Evolutionary conservation across 2,888 invertebrate species (phyloP).

Genomic region (Clepsis dumicolana): DNA sequence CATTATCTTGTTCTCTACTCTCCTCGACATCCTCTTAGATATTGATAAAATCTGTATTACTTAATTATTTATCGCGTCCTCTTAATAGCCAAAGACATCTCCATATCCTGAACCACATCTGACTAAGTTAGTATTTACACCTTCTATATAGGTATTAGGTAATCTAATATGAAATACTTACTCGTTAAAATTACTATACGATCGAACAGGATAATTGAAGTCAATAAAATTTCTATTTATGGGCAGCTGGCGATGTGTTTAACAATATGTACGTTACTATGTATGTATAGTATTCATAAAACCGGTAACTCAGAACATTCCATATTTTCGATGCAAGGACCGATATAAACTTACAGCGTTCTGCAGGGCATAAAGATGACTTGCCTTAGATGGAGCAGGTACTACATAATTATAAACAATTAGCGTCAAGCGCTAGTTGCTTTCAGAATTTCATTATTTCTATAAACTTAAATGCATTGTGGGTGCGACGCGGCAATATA

Average conservation of each 20-base stretch:
- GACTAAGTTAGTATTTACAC: too few species aligned
- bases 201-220: constrained; percentile 6
- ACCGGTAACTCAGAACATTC: constrained; percentile 14
- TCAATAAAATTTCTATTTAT: constrained; percentile 1
- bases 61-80: too few species aligned
- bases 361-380: constrained; percentile 57
- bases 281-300: constrained; percentile 12
- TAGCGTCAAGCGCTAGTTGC: constrained; percentile 61
- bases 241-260: constrained; percentile 29
- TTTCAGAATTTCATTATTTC: constrained; percentile 58
- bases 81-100: too few species aligned
- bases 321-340: constrained; percentile 42
- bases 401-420: constrained; percentile 65
- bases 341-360: constrained; percentile 29
- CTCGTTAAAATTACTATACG: constrained; percentile 2
- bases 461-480: constrained; percentile 40
- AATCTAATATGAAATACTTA: background rate
- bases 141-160: too few species aligned
- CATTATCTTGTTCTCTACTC: background rate
- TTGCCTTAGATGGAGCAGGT: constrained; percentile 56
- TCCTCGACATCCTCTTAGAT: background rate
- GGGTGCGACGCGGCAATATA: background rate
- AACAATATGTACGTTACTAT: constrained; percentile 1
- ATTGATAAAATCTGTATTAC: background rate
- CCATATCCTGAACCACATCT: too few species aligned